Evolutionary conservation across 2,113 vertebrate species (phyloP).

Genomic region (Peromyscus polionotus): DNA sequence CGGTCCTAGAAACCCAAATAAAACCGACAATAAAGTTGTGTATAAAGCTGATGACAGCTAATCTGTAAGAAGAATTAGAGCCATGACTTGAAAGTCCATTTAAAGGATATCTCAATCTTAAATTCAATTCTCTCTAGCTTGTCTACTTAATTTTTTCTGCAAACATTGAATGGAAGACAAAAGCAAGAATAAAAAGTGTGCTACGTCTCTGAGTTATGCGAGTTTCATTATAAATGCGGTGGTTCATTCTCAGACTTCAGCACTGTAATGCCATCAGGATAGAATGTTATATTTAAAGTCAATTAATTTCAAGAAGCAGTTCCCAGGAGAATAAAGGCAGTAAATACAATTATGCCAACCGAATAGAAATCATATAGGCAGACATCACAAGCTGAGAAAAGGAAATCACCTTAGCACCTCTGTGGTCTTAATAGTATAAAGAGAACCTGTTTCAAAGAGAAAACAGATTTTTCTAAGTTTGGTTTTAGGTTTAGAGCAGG

Average conservation of each 20-base stretch:
- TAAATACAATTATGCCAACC: background rate
- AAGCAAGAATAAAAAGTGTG: background rate
- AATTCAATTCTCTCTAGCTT: background rate
- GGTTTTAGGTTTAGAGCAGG: background rate
- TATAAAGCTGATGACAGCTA: background rate
- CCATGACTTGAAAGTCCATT: background rate
- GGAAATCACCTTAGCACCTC: background rate
- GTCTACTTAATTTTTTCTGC: background rate
- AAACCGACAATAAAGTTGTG: background rate
- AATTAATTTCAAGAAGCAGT: conserved; percentile 34
- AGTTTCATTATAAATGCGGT: conserved; percentile 54
- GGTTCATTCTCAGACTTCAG: background rate
- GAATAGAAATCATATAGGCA: conserved; percentile 8
- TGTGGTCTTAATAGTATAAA: background rate
- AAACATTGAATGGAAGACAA: background rate
- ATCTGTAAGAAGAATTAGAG: conserved; percentile 15
- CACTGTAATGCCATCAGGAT: conserved; percentile 10
- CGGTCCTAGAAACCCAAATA: background rate
- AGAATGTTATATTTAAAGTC: conserved; percentile 31
- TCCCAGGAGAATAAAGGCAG: conserved; percentile 36
- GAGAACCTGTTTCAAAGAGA: background rate
- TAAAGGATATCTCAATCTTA: background rate
- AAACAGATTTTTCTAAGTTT: background rate
- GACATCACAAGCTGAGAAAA: conserved; percentile 14
- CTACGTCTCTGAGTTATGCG: background rate